Base-by-base conservation (phyloP, 2,113 vertebrate genomes). In the Crotalus tigris region DNA sequence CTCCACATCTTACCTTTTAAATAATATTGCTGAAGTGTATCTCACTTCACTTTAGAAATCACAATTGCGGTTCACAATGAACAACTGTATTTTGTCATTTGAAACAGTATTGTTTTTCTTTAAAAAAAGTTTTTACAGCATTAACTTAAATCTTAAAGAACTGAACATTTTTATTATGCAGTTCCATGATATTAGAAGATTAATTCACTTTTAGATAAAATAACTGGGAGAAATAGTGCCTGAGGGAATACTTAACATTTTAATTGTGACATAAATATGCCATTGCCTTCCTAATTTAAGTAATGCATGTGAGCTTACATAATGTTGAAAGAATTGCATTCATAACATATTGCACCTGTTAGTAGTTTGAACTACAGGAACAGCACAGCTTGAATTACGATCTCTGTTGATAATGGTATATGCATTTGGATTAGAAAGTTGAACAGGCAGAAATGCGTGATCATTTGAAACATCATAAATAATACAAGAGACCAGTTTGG, bases 191-290 rank as follows among this genome's bases (percentile, higher is more conserved):
- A 3, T 64, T 81, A 81, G 75, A 94, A 95, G 94, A 96, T 96
- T 93, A 97, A 95, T 93, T 58, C 88, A 93, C 94, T 91, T 95
- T 95, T 90, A 94, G 92, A 94, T 95, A 94, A 96, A 97, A 95
- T 95, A 96, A 95, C 90, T 94, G 93, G 94, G 90, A 96, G 94
- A 93, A 91, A 94, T 92, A 87, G 49, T 90, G 95, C 96, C 94
- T 96, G 49, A 75, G 93, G 93, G 94, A 96, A 95, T 91, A 92
- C 94, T 97, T 94, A 97, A 92, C 93, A 87, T 96, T 97, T 97
- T 97, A 98, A 97, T 97, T 97, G 95, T 96, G 92, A 91, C 95
- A 96, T 97, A 96, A 97, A 97, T 96, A 95, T 90, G 93, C 93
- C 88, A 44, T 94, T 97, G 96, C 95, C 93, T 95, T 96, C 94